Conservation (phyloP, 1,140 invertebrate genomes). For the Meloidogyne chitwoodi region DNA sequence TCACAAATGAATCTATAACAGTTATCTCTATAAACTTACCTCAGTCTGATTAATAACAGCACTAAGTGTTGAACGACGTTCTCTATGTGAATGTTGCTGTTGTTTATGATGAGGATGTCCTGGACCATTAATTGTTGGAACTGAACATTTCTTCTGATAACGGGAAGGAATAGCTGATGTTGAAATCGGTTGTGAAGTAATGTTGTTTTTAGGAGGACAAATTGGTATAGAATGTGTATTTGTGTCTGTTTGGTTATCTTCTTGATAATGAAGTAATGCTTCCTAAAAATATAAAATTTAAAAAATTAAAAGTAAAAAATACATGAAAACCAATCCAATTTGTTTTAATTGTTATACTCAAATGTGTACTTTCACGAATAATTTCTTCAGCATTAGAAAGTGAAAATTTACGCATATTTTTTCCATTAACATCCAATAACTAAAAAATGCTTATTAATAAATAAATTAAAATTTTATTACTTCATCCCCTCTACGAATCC, state of each 20-base stretch:
- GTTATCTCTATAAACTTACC: neutral
- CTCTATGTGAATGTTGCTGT: neutral
- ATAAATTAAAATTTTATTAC: constrained; percentile 46
- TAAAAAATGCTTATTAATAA: constrained; percentile 18
- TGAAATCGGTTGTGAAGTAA: neutral
- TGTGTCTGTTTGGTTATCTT: neutral
- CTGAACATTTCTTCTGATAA: constrained; percentile 40
- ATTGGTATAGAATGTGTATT: neutral
- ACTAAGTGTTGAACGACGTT: constrained; percentile 16
- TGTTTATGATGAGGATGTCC: neutral
- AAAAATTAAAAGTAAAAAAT: constrained; percentile 13
- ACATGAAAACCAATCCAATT: constrained; percentile 73
- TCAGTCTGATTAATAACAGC: constrained; percentile 5
- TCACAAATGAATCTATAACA: too few relatives aligned
- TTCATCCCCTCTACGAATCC: constrained; percentile 91
- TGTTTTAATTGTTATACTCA: constrained; percentile 91
- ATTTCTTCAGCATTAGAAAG: constrained; percentile 85
- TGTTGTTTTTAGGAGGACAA: neutral
- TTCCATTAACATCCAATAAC: constrained; percentile 91
- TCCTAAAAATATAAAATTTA: constrained; percentile 6
- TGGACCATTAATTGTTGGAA: neutral
- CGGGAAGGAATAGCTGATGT: constrained; percentile 20
- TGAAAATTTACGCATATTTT: constrained; percentile 85
- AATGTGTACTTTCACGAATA: constrained; percentile 83
- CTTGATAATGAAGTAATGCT: constrained; percentile 5